Base-by-base conservation (phyloP, 2,888 invertebrate species). In the Syrphus vitripennis region DNA sequence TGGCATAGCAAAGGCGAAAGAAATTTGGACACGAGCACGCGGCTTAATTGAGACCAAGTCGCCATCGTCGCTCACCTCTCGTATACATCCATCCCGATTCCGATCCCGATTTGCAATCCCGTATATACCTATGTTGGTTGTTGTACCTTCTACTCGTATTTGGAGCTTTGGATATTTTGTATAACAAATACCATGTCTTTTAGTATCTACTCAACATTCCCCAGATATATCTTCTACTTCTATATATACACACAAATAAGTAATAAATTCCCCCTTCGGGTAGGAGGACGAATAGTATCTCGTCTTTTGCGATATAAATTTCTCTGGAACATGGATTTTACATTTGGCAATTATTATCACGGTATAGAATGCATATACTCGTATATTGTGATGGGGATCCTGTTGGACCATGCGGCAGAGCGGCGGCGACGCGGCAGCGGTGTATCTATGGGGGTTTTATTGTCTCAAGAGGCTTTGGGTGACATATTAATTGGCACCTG, bases 1-100 rank as follows among this genome's bases (percentile, higher is more conserved):
- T 77, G 76, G 71, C 59, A 77, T n/a, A n/a, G n/a, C 34, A 59
- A 70, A 78, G 82, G 53, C 67, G 80, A 80, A 80, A 65, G 70
- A 75, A 84, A 84, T 79, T 75, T 75, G 74, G 70, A 76, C 81
- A 81, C 81, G 76, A 81, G 80, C 84, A 81, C 71, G 71, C 67
- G 76, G 84, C 81, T 81, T 84, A 84, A 84, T 84, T 84, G 84
- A 84, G 84, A 84, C 72, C 81, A 71, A 84, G 84, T 76, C 71
- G 42, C 21, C 50, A 45, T 42, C 37, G 53, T 65, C 21, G 48
- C 26, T 48, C 24, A 14, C 21, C 2, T 48, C 48, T 3, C 10
- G 0, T 6, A 50, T 50, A 21, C 57, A 31, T 55, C 34, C 40
- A 16, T 48, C 42, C 63, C 48, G n/a, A 42, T 29, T 9, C 50